Conservation (phyloP, 2,113 vertebrate genomes). For the Spermophilus dauricus region DNA sequence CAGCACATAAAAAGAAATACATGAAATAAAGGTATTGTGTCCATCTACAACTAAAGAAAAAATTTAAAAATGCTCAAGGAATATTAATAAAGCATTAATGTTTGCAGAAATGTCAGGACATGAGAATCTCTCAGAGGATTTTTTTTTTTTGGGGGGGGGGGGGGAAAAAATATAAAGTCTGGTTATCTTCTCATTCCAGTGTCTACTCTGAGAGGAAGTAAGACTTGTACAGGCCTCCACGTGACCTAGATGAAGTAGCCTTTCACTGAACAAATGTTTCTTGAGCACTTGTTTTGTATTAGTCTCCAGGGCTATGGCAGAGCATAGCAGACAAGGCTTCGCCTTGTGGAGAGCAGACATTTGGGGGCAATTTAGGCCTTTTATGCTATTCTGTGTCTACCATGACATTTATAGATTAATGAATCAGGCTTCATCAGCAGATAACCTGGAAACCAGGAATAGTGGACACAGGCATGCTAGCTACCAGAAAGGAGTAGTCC, state of each 20-base stretch:
- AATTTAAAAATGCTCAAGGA: not conserved
- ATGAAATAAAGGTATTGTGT: too few relatives aligned
- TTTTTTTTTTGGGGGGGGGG: too few relatives aligned
- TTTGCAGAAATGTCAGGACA: not conserved
- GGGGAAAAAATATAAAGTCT: too few relatives aligned
- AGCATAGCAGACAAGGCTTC: not conserved
- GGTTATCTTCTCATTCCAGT: not conserved
- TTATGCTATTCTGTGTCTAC: not conserved
- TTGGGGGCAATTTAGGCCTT: not conserved
- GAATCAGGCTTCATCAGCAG: not conserved
- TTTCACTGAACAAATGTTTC: not conserved
- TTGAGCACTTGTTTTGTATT: not conserved
- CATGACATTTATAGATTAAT: not conserved
- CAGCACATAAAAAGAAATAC: too few relatives aligned
- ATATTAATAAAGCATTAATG: not conserved
- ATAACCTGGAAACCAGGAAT: constrained; percentile 9
- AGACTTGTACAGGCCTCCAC: not conserved
- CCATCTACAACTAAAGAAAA: too few relatives aligned
- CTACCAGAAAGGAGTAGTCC: not conserved
- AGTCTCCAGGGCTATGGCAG: not conserved
- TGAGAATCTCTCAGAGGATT: not conserved
- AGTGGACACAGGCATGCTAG: not conserved
- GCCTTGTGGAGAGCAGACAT: not conserved
- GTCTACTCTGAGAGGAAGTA: not conserved
- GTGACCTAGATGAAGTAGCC: not conserved